phyloP scores from a whole-genome alignment of 1,140 invertebrate species.

The Ceratina australensis region DNA sequence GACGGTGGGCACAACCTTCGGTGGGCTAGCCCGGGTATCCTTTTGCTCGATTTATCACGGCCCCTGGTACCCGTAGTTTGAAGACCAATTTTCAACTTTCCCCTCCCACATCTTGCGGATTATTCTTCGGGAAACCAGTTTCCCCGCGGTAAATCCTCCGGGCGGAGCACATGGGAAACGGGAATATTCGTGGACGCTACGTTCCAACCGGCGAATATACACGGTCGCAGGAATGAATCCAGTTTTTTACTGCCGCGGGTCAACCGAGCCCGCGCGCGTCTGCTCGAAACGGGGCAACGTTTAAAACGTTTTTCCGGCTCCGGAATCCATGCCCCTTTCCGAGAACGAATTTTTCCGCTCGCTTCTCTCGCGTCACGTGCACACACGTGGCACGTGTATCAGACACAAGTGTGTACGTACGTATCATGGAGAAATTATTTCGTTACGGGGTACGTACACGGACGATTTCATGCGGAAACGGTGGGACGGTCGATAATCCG shows the following conservation, averaged over 20 bases:
- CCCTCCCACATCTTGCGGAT: conserved; percentile 35
- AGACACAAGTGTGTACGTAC: too few relatives aligned
- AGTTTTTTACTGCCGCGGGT: conserved; percentile 17
- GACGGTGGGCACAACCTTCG: conserved; percentile 11
- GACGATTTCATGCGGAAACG: not conserved
- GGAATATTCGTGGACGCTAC: conserved; percentile 6
- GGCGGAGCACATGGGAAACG: not conserved
- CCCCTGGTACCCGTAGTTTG: conserved; percentile 30
- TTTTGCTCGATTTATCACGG: conserved; percentile 50
- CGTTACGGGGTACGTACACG: not conserved
- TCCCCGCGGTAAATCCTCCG: conserved; percentile 46
- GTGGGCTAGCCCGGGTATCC: conserved; percentile 30
- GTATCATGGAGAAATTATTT: conserved; percentile 2
- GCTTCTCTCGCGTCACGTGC: too few relatives aligned
- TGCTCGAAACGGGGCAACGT: not conserved
- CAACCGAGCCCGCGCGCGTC: not conserved
- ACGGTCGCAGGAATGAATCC: conserved; percentile 31
- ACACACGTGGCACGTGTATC: too few relatives aligned
- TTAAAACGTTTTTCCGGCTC: not conserved
- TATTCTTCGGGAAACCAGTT: conserved; percentile 46
- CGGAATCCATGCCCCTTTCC: not conserved
- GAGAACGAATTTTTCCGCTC: not conserved
- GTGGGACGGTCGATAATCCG: not conserved
- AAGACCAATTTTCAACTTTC: conserved; percentile 59
- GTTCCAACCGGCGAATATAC: conserved; percentile 20